These are phyloP conservation scores for Mimachlamys varia DNA, from an alignment of 2,888 invertebrate genomes.

Conservation along the genomic window DNA sequence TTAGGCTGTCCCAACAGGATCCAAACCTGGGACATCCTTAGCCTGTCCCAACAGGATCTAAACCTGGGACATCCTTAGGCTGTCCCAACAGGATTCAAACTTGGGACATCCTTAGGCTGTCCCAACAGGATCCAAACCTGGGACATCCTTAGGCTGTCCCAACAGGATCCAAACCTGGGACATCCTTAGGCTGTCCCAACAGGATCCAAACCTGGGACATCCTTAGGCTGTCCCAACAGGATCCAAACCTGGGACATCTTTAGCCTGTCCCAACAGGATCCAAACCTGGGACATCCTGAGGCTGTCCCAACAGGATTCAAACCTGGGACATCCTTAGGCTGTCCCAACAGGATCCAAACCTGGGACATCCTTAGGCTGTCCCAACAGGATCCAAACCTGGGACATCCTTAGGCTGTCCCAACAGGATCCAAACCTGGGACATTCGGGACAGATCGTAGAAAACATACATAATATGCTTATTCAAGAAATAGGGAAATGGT, in stretches of 20 bases:
- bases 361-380: neutral
- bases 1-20: neutral
- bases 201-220: neutral
- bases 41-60: neutral
- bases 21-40: neutral
- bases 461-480: conserved; percentile 15
- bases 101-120: neutral
- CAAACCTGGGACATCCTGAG: neutral
- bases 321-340: neutral
- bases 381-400: neutral
- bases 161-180: neutral
- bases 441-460: neutral
- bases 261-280: neutral
- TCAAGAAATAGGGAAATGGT: conserved; percentile 21
- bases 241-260: neutral
- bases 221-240: neutral
- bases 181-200: neutral
- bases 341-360: neutral
- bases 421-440: neutral
- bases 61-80: neutral
- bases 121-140: neutral
- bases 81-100: neutral
- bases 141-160: neutral
- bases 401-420: neutral
- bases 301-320: neutral